phyloP scores from a whole-genome alignment of 2,888 invertebrate genomes.

The Heteropelma amictum region DNA sequence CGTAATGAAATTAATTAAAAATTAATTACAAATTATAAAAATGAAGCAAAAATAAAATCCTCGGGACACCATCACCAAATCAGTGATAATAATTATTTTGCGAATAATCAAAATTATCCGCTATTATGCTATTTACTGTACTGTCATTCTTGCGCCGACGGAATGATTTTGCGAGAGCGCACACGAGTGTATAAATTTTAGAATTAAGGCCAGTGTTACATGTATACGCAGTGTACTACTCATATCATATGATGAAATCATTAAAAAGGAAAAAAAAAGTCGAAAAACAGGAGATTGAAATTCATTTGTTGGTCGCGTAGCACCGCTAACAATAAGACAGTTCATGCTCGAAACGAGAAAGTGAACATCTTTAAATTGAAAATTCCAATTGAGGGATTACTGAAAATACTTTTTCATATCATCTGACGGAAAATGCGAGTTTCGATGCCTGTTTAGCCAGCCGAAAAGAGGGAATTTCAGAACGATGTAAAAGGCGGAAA shows the following conservation, averaged over 20 bases:
- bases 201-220: constrained; percentile 78
- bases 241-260: constrained; percentile 76
- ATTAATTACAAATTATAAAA: constrained; percentile 12
- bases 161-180: constrained; percentile 49
- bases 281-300: constrained; percentile 9
- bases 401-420: too few relatives aligned
- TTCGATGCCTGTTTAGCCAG: too few relatives aligned
- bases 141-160: constrained; percentile 43
- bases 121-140: constrained; percentile 41
- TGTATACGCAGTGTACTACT: constrained; percentile 78
- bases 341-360: neutral
- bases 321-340: neutral
- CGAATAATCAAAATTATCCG: constrained; percentile 57
- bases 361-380: neutral
- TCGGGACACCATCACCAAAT: constrained; percentile 42
- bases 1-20: constrained; percentile 19
- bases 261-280: constrained; percentile 61
- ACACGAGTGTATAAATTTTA: constrained; percentile 72
- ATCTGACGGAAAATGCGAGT: too few relatives aligned
- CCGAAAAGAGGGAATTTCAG: too few relatives aligned
- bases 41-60: constrained; percentile 12
- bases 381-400: neutral
- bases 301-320: neutral
- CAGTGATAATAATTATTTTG: constrained; percentile 52
- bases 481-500: too few relatives aligned